These are phyloP conservation scores for Belonocnema kinseyi DNA, from an alignment of 1,140 invertebrate species.

Conservation along the genomic window DNA sequence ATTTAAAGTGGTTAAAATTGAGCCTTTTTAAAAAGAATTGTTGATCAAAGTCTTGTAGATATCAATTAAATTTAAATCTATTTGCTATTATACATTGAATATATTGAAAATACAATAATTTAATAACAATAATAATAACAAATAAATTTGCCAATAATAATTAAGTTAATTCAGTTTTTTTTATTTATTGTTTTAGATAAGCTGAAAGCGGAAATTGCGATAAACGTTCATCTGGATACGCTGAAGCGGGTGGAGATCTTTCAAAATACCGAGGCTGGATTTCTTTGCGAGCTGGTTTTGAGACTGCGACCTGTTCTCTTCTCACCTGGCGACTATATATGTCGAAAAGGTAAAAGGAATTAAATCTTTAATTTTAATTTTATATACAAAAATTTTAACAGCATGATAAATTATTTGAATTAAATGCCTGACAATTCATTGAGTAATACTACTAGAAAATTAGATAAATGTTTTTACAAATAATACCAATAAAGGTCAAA, in stretches of 20 bases:
- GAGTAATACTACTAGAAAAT: slow-evolving; percentile 8
- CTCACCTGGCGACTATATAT: slow-evolving; percentile 98
- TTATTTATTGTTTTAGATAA: slow-evolving; percentile 82
- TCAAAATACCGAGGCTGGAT: slow-evolving; percentile 99
- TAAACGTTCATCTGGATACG: slow-evolving; percentile 98
- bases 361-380: not conserved
- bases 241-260: slow-evolving; percentile 98
- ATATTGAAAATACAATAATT: too few species aligned
- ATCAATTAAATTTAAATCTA: too few species aligned
- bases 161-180: slow-evolving; percentile 8
- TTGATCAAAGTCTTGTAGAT: too few species aligned
- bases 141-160: not conserved
- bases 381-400: too few species aligned
- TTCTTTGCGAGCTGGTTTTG: slow-evolving; percentile 97
- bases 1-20: too few species aligned
- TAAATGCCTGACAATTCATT: not conserved
- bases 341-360: slow-evolving; percentile 91
- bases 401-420: too few species aligned
- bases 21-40: too few species aligned
- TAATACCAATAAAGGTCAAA: too few species aligned
- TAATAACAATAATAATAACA: too few species aligned
- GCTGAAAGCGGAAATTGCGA: slow-evolving; percentile 98
- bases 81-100: too few species aligned
- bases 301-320: slow-evolving; percentile 95
- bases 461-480: not conserved